These are phyloP conservation scores for Anastrepha ludens DNA, from an alignment of 1,140 invertebrate species.

Conservation along the genomic window DNA sequence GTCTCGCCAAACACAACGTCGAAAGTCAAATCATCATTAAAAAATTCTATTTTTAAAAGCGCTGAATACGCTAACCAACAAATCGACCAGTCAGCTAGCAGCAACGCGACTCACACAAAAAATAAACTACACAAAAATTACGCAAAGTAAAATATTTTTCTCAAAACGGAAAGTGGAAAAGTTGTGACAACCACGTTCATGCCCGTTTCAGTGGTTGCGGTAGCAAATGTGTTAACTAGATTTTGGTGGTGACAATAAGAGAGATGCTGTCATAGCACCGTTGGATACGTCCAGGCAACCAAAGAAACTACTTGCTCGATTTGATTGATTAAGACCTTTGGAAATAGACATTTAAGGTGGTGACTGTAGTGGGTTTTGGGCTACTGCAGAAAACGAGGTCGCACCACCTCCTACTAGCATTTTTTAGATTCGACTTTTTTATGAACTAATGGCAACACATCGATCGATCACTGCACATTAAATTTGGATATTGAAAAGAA, in stretches of 20 bases:
- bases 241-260: slow-evolving; percentile 26
- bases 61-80: slow-evolving; percentile 49
- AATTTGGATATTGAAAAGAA: neutral
- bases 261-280: neutral
- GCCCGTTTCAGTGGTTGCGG: neutral
- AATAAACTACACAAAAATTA: slow-evolving; percentile 68
- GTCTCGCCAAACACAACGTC: slow-evolving; percentile 33
- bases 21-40: slow-evolving; percentile 51
- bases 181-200: neutral
- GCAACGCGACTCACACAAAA: slow-evolving; percentile 34
- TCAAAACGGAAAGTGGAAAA: slow-evolving; percentile 72
- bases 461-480: neutral
- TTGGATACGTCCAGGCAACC: neutral
- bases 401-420: slow-evolving; percentile 25
- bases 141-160: slow-evolving; percentile 73
- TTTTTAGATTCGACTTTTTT: neutral
- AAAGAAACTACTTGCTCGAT: neutral
- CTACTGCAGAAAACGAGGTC: slow-evolving; percentile 28
- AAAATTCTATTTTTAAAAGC: slow-evolving; percentile 50
- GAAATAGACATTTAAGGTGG: slow-evolving; percentile 38
- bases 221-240: neutral
- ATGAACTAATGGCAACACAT: neutral
- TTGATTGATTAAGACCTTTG: neutral
- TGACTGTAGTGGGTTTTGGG: slow-evolving; percentile 5
- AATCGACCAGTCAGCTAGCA: slow-evolving; percentile 46